phyloP scores from a whole-genome alignment of 2,797 vertebrate species.

The Galaxias olidus region DNA sequence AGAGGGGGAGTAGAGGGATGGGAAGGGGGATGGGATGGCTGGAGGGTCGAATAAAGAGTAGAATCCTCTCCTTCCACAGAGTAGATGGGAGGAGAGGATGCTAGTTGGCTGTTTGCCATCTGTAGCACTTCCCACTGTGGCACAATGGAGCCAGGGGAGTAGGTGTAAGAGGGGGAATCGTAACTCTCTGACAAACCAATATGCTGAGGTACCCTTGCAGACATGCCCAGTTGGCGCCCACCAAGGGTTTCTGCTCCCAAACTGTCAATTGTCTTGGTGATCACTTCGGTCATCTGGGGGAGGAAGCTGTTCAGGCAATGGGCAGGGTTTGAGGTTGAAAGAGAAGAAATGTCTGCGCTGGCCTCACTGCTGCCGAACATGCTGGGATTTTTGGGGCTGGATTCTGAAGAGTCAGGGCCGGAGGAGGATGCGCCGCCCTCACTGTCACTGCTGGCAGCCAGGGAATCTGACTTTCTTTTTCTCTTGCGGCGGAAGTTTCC shows the following conservation, averaged over 20 bases:
- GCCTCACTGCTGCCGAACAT: slow-evolving; percentile 66
- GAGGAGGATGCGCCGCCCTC: slow-evolving; percentile 27
- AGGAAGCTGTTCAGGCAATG: slow-evolving; percentile 80
- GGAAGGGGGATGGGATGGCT: slow-evolving; percentile 40
- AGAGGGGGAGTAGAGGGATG: slow-evolving; percentile 69
- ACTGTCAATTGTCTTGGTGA: slow-evolving; percentile 57
- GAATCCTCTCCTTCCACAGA: slow-evolving; percentile 27
- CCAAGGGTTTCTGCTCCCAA: slow-evolving; percentile 61
- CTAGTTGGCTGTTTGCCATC: neutral
- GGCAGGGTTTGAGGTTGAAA: slow-evolving; percentile 50
- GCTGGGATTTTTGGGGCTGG: slow-evolving; percentile 73
- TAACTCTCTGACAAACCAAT: slow-evolving; percentile 73
- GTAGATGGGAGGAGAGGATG: slow-evolving; percentile 48
- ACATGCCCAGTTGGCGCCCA: slow-evolving; percentile 68
- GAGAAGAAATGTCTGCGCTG: slow-evolving; percentile 62
- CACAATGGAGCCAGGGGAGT: slow-evolving; percentile 66
- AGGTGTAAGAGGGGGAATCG: slow-evolving; percentile 76
- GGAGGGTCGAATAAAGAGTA: slow-evolving; percentile 35
- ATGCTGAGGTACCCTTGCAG: slow-evolving; percentile 73
- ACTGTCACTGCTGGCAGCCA: slow-evolving; percentile 40
- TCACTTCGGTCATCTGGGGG: slow-evolving; percentile 74
- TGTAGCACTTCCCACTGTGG: slow-evolving; percentile 78
- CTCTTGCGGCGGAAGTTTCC: slow-evolving; percentile 95
- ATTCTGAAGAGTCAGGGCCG: slow-evolving; percentile 56
- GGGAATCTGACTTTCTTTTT: slow-evolving; percentile 84